phyloP scores from a whole-genome alignment of 2,888 invertebrate species.

The Dione juno region DNA sequence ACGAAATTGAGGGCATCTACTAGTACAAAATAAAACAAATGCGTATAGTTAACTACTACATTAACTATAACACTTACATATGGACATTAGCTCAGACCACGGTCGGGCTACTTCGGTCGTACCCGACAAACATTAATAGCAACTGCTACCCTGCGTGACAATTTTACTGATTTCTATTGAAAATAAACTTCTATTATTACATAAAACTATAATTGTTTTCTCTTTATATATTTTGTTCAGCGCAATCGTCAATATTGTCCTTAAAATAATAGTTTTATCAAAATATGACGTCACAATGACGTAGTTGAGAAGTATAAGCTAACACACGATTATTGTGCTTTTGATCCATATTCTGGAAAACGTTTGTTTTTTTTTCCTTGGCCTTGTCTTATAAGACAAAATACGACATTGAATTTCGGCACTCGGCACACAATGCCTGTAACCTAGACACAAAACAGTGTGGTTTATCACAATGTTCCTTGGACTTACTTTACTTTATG shows the following conservation, averaged over 20 bases:
- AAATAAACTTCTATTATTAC: conserved; percentile 9
- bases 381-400: too few relatives aligned
- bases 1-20: too few relatives aligned
- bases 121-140: conserved; percentile 3
- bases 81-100: conserved; percentile 1
- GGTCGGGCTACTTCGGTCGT: not conserved
- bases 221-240: not conserved
- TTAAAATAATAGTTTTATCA: not conserved
- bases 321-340: too few relatives aligned
- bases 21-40: not conserved
- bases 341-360: too few relatives aligned
- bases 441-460: too few relatives aligned
- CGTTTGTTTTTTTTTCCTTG: too few relatives aligned
- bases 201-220: not conserved
- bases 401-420: too few relatives aligned
- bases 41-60: not conserved
- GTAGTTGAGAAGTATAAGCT: too few relatives aligned
- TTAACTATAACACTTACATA: not conserved
- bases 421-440: too few relatives aligned
- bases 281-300: too few relatives aligned
- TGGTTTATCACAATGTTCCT: too few relatives aligned
- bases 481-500: too few relatives aligned
- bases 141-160: conserved; percentile 33
- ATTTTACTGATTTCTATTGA: conserved; percentile 26
- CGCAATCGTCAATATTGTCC: not conserved